Percentiles rank a stretch among this genome's conserved stretches.
Evolutionary conservation across 2,113 vertebrate species (phyloP).

Genomic region (Chroicocephalus ridibundus): DNA sequence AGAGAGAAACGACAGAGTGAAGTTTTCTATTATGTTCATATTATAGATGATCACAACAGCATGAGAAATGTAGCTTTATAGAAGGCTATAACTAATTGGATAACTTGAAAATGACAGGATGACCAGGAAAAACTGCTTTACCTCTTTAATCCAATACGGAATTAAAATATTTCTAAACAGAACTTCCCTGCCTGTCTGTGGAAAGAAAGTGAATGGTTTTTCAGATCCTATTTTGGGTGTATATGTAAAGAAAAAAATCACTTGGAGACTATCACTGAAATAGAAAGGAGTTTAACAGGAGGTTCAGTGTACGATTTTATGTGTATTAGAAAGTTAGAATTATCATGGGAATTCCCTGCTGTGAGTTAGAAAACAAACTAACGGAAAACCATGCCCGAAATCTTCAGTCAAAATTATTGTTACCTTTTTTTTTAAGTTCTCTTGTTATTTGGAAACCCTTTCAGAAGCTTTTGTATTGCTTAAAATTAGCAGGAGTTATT

Average conservation of each 20-base stretch:
- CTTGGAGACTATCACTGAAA: not conserved
- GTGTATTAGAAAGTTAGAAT: not conserved
- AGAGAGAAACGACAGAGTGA: not conserved
- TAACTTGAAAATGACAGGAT: not conserved
- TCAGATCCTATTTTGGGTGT: not conserved
- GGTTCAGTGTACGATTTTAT: not conserved
- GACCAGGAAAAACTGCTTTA: not conserved
- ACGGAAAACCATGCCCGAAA: not conserved
- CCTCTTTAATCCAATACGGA: not conserved
- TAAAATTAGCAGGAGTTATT: not conserved
- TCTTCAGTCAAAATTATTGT: not conserved
- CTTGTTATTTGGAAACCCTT: not conserved
- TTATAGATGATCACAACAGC: not conserved
- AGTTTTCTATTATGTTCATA: not conserved
- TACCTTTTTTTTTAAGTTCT: not conserved
- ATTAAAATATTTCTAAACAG: not conserved
- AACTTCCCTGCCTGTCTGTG: not conserved
- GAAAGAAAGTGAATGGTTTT: not conserved
- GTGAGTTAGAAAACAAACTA: not conserved
- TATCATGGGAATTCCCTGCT: not conserved
- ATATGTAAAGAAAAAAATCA: not conserved
- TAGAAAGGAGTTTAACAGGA: not conserved
- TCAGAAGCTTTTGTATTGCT: not conserved
- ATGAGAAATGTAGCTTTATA: not conserved
- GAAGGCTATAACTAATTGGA: not conserved